phyloP scores from a whole-genome alignment of 2,888 invertebrate species.

The Steinernema carpocapsae region DNA sequence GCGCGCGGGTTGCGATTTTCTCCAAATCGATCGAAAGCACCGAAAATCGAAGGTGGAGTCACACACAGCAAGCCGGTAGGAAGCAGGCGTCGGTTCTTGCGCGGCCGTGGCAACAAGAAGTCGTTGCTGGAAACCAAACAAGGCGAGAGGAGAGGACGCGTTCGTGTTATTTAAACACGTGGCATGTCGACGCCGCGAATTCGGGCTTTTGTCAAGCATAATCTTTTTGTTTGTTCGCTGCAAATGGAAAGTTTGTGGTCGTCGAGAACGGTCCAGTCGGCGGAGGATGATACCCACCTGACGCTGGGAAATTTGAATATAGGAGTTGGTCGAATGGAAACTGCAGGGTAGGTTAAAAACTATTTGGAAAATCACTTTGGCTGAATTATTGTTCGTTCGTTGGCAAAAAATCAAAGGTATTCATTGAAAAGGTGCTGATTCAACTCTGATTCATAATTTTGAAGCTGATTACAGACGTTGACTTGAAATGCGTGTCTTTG shows the following conservation, averaged over 20 bases:
- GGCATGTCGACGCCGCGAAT: constrained; percentile 6
- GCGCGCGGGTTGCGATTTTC: constrained; percentile 20
- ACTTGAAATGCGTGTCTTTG: too few relatives aligned
- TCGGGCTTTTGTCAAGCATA: background rate
- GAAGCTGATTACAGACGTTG: too few relatives aligned
- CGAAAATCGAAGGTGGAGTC: background rate
- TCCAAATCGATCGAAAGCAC: constrained; percentile 13
- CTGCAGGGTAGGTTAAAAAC: too few relatives aligned
- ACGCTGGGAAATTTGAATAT: background rate
- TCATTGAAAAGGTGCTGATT: too few relatives aligned
- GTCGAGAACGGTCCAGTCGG: background rate
- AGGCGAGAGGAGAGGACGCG: background rate
- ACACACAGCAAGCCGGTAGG: constrained; percentile 5
- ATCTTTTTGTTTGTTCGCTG: constrained; percentile 28
- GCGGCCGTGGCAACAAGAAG: constrained; percentile 10
- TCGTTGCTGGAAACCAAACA: background rate
- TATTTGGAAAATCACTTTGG: too few relatives aligned
- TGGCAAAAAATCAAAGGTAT: too few relatives aligned
- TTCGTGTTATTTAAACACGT: constrained; percentile 33
- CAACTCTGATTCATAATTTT: too few relatives aligned
- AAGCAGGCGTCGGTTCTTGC: background rate
- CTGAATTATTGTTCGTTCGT: too few relatives aligned
- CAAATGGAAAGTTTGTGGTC: constrained; percentile 2
- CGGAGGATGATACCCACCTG: background rate
- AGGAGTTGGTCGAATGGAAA: background rate